These are phyloP conservation scores for Denticeps clupeoides DNA, from an alignment of 2,797 vertebrate species.

Conservation along the genomic window DNA sequence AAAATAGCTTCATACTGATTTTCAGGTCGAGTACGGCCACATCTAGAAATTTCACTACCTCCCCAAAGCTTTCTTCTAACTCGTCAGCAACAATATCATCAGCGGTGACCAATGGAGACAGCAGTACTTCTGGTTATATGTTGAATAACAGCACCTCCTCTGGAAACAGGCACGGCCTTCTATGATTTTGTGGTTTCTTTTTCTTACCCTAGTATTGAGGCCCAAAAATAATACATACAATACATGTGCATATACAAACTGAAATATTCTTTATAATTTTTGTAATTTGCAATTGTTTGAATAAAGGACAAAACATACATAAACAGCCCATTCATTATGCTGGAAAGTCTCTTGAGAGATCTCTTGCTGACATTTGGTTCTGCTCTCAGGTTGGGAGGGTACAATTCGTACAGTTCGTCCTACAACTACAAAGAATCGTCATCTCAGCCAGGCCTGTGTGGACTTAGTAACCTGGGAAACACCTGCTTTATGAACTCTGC, in stretches of 20 bases:
- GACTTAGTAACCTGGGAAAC: constrained; percentile 93
- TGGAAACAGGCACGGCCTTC: constrained; percentile 58
- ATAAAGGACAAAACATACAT: too few species aligned
- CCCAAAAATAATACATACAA: too few species aligned
- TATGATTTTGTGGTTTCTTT: background rate
- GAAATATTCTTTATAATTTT: too few species aligned
- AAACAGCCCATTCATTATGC: too few species aligned
- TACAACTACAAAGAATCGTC: constrained; percentile 85
- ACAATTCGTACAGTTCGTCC: constrained; percentile 75
- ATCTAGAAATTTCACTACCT: constrained; percentile 88
- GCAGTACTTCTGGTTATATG: constrained; percentile 72
- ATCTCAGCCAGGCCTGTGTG: constrained; percentile 86
- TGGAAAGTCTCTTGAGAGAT: too few species aligned
- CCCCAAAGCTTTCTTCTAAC: constrained; percentile 83
- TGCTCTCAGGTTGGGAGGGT: constrained; percentile 65
- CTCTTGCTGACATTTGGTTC: background rate
- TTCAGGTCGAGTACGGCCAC: constrained; percentile 80
- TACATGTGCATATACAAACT: too few species aligned
- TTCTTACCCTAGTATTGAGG: too few species aligned
- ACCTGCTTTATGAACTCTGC: constrained; percentile 99
- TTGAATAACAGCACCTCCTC: constrained; percentile 77
- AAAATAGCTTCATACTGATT: too few species aligned
- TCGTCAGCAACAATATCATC: constrained; percentile 78
- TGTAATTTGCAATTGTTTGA: too few species aligned
- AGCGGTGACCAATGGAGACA: constrained; percentile 85